Base-by-base conservation (phyloP, 2,113 vertebrate species). In the Rhynchomys soricoides region DNA sequence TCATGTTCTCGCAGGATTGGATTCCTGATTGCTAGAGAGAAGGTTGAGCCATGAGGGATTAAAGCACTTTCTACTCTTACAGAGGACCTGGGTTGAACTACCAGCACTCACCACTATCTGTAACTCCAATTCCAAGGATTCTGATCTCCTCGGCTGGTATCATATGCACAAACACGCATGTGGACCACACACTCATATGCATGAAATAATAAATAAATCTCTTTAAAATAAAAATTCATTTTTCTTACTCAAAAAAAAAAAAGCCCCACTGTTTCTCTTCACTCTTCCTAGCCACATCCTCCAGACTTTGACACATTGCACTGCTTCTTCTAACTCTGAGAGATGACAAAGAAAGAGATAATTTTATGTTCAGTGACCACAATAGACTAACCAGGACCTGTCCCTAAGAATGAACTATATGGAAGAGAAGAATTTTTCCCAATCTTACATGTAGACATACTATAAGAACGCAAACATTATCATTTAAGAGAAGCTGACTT, bases 351-450 rank as follows among this genome's bases (percentile, higher is more conserved):
- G 11, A 59, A 45, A 19, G 81, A 92, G 34, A 57, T n/a, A 90
- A 79, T 2, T 64, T 78, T 17, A 71, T 6, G 95, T 73, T 88
- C 79, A 73, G 68, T 93, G 55, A 91, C 89, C 74, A 16, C 16
- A 85, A 31, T 37, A 59, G n/a, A 92, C 29, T 68, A 77, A 11
- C 16, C 66, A 78, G 37, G 43, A 16, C n/a, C 73, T 86, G 50
- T 90, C 89, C 73, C 37, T 50, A 97, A 93, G 34, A 50, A 40
- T 64, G 45, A 93, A 37, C 31, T 64, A 68, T 45, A 50, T 57
- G 71, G 48, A 91, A 90, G 1, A 93, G 37, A 85, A 90, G 21
- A 91, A 90, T 52, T 22, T 24, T 71, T 52, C 16, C 1, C 21
- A n/a, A 66, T 22, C 7, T 95, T 43, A 31, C 31, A 26, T 10